Percentiles rank a stretch among this genome's conserved stretches.
phyloP scores from a whole-genome alignment of 2,797 vertebrate genomes.

The Sphenodon punctatus region DNA sequence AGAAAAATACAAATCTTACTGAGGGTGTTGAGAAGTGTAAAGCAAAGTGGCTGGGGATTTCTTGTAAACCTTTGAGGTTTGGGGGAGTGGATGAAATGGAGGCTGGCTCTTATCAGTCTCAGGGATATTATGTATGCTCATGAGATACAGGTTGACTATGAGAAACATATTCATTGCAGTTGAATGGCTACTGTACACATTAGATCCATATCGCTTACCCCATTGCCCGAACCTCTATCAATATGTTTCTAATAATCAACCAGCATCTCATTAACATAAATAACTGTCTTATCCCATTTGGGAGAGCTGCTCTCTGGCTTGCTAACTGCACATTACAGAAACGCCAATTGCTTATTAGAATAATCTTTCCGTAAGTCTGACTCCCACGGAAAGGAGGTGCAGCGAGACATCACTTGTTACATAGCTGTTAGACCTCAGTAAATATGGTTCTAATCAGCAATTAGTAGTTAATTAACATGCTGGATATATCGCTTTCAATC shows the following conservation, averaged over 20 bases:
- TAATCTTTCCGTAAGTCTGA: not conserved
- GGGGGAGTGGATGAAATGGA: not conserved
- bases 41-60: not conserved
- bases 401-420: conserved; percentile 54
- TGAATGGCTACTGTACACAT: conserved; percentile 66
- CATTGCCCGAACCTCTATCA: conserved; percentile 63
- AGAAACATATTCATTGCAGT: conserved; percentile 71
- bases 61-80: conserved; percentile 17
- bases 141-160: conserved; percentile 51
- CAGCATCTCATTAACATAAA: conserved; percentile 76
- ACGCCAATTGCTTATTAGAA: not conserved
- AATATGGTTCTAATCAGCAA: conserved; percentile 75
- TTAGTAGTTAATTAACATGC: conserved; percentile 73
- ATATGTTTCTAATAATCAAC: conserved; percentile 78
- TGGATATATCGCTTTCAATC: conserved; percentile 53
- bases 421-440: conserved; percentile 54
- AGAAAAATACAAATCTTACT: not conserved
- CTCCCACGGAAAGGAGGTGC: not conserved
- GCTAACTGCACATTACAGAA: conserved; percentile 23
- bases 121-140: conserved; percentile 41
- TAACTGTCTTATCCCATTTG: conserved; percentile 65
- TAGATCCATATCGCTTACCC: conserved; percentile 68
- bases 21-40: not conserved
- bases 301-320: conserved; percentile 24
- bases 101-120: conserved; percentile 4